Conservation (phyloP, 30 jellyfish, hydroid and myxozoan genomes). For the Cassiopea andromeda region DNA sequence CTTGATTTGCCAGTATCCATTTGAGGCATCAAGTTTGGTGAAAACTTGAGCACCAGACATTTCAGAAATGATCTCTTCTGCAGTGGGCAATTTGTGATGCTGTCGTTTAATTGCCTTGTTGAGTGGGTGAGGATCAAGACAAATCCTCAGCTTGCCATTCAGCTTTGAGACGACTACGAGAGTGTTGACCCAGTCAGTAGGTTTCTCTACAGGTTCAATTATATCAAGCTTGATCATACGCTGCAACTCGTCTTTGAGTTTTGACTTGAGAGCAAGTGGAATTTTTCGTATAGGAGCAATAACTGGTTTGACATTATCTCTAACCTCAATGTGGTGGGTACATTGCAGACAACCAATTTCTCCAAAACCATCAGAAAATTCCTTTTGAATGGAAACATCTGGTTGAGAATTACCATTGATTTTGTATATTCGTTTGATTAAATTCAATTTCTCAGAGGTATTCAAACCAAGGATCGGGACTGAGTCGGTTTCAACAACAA, state of each 20-base stretch:
- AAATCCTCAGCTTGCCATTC: constrained; percentile 30
- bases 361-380: background rate
- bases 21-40: constrained; percentile 24
- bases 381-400: background rate
- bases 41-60: constrained; percentile 22
- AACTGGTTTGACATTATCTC: background rate
- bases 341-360: background rate
- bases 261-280: constrained; percentile 18
- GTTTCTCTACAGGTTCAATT: constrained; percentile 36
- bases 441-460: constrained; percentile 38
- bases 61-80: constrained; percentile 34
- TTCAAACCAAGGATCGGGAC: constrained; percentile 68
- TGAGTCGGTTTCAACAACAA: constrained; percentile 50
- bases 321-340: background rate
- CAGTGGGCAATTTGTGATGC: constrained; percentile 17
- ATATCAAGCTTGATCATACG: constrained; percentile 8
- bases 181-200: constrained; percentile 60
- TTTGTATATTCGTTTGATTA: constrained; percentile 54
- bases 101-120: constrained; percentile 40
- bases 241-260: constrained; percentile 20
- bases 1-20: constrained; percentile 23
- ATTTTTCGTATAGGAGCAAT: constrained; percentile 15
- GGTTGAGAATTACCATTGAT: constrained; percentile 15
- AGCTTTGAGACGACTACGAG: constrained; percentile 27
- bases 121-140: constrained; percentile 40